These are phyloP conservation scores for Melieria omissa DNA, from an alignment of 2,888 invertebrate species.

Conservation along the genomic window DNA sequence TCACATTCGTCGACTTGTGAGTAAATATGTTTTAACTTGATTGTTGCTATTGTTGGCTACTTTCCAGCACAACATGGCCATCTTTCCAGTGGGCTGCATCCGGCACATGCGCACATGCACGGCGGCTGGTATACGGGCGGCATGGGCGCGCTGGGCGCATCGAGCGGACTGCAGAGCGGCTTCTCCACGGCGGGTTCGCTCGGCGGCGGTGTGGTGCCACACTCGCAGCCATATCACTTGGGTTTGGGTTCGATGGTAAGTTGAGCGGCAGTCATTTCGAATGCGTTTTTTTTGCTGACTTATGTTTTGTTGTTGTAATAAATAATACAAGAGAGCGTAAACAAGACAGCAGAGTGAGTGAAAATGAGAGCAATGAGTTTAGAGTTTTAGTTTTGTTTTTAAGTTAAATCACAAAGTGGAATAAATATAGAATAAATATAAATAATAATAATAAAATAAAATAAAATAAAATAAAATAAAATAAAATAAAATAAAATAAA, in stretches of 20 bases:
- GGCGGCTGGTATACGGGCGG: slow-evolving; percentile 73
- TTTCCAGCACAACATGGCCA: slow-evolving; percentile 73
- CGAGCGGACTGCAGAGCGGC: slow-evolving; percentile 73
- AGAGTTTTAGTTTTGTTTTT: not conserved
- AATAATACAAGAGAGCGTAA: not conserved
- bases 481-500: no score
- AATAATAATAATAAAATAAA: no score
- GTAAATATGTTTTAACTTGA: not conserved
- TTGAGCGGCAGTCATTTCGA: slow-evolving; percentile 33
- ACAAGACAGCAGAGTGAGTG: not conserved
- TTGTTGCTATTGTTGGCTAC: slow-evolving; percentile 16
- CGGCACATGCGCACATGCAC: slow-evolving; percentile 74
- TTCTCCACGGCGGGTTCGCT: slow-evolving; percentile 71
- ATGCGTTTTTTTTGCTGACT: not conserved
- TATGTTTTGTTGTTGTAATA: not conserved
- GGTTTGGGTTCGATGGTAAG: slow-evolving; percentile 77
- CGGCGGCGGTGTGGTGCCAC: slow-evolving; percentile 74
- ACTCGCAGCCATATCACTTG: slow-evolving; percentile 76
- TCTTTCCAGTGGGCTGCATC: slow-evolving; percentile 71
- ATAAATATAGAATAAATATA: no score
- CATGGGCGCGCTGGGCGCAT: slow-evolving; percentile 71
- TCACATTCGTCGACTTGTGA: not conserved
- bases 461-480: no score
- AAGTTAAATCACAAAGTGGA: no score
- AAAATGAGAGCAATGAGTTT: not conserved